Evolutionary conservation across 2,888 invertebrate species (phyloP), one percentile per base, ranked within the genome.

Genomic region (Hyppa rectilinea): DNA sequence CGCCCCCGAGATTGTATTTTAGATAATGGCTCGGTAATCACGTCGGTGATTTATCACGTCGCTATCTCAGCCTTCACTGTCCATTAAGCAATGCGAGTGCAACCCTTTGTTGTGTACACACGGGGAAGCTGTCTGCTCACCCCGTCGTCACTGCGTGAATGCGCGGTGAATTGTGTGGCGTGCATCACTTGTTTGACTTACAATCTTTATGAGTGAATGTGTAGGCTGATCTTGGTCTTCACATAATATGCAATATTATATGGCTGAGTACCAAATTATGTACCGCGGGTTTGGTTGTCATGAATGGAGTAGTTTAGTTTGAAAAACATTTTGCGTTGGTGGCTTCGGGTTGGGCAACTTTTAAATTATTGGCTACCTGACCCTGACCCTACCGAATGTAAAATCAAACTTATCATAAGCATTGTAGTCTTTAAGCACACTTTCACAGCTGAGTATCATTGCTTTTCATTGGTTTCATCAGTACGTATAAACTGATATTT

Each of bases 51-150:
- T 96, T 96, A 96, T 96, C 96, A 96, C 94, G 72, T 84, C 85
- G 92, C 92, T 95, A 96, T 96, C 96, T 92, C 92, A 92, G 93
- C 92, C 95, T 95, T 96, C 95, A 94, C 95, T 93, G 94, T 95
- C 96, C 96, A 96, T 96, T 96, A 96, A 92, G 93, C 96, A 95
- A 95, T 95, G 90, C 83, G 87, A 88, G 87, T 88, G 91, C 93
- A 95, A 93, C 95, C 95, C 95, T 95, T 94, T 94, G 92, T 93
- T 88, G 89, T 81, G 81, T 83, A 77, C 80, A 78, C 61, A 76
- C 77, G 67, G 67, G 78, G 85, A 77, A 64, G 73, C 63, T 56
- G 75, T 58, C 71, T 69, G 77, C 75, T 73, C 72, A 58, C 66
- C 52, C 40, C 40, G 64, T 65, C 66, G 73, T 17, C 69, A 52